phyloP scores from a whole-genome alignment of 2,113 vertebrate genomes.

The Empidonax alnorum region DNA sequence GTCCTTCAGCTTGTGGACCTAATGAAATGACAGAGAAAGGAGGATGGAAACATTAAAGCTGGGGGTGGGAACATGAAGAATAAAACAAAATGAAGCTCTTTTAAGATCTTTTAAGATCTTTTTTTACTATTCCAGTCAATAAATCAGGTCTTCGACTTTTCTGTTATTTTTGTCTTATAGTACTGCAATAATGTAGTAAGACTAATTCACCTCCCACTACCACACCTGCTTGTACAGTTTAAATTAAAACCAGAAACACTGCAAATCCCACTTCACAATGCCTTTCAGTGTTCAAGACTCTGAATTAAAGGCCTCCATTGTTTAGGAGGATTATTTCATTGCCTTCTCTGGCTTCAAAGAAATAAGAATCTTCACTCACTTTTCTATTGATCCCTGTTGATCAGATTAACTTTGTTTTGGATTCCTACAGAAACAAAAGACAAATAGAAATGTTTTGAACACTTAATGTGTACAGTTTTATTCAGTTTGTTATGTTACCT shows the following conservation, averaged over 20 bases:
- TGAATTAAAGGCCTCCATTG: slow-evolving; percentile 81
- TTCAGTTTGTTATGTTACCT: slow-evolving; percentile 50
- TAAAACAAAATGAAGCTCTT: not conserved
- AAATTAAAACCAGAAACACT: slow-evolving; percentile 88
- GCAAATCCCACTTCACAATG: slow-evolving; percentile 90
- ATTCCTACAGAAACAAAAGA: slow-evolving; percentile 78
- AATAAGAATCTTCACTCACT: slow-evolving; percentile 75
- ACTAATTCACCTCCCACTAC: slow-evolving; percentile 78
- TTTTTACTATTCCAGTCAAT: not conserved
- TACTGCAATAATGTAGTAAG: slow-evolving; percentile 71
- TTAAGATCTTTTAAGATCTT: not conserved
- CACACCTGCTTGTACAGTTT: slow-evolving; percentile 89
- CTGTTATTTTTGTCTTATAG: not conserved
- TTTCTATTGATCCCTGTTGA: slow-evolving; percentile 78
- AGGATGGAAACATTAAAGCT: not conserved
- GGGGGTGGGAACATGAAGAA: accelerated
- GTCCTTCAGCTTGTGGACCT: not conserved
- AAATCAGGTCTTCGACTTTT: not conserved
- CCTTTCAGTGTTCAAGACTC: slow-evolving; percentile 74
- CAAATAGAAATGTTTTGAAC: slow-evolving; percentile 75
- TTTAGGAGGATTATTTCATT: slow-evolving; percentile 78
- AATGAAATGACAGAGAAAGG: not conserved
- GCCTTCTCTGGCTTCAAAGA: slow-evolving; percentile 79
- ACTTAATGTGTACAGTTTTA: slow-evolving; percentile 63
- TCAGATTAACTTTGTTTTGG: slow-evolving; percentile 83